A percentile compares a stretch with the other conserved stretches of the same genome.
Conservation (phyloP, 1,140 invertebrate genomes). For the Pseudomyrmex gracilis region DNA sequence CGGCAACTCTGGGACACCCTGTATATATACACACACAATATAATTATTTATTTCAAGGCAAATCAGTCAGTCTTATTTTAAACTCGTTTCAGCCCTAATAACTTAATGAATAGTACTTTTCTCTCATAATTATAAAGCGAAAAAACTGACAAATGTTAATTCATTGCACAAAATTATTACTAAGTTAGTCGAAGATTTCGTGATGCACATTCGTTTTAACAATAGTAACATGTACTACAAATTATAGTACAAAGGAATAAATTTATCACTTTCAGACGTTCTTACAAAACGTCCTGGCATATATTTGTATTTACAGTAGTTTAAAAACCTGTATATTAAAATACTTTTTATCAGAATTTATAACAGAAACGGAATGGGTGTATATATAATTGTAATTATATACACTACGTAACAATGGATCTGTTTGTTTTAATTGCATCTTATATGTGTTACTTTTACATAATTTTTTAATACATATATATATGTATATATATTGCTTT, state of each 20-base stretch:
- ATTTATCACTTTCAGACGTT: background rate
- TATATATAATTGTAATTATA: slow-evolving; percentile 13
- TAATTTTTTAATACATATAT: no score
- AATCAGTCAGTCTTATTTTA: slow-evolving; percentile 80
- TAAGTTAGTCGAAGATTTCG: slow-evolving; percentile 37
- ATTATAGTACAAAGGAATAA: slow-evolving; percentile 16
- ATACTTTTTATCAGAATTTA: slow-evolving; percentile 56
- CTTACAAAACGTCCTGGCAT: slow-evolving; percentile 5
- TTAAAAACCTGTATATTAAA: slow-evolving; percentile 52
- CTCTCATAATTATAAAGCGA: slow-evolving; percentile 12
- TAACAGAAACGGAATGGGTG: slow-evolving; percentile 28
- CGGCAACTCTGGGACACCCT: no score
- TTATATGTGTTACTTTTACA: background rate
- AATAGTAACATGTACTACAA: background rate
- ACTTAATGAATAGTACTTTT: slow-evolving; percentile 32
- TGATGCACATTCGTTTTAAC: slow-evolving; percentile 25
- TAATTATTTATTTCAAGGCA: slow-evolving; percentile 73
- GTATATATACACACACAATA: slow-evolving; percentile 14
- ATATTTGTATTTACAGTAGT: slow-evolving; percentile 39
- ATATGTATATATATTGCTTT: background rate
- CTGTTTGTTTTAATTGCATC: slow-evolving; percentile 15
- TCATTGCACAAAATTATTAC: slow-evolving; percentile 20
- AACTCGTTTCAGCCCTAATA: slow-evolving; percentile 49
- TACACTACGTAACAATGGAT: slow-evolving; percentile 34
- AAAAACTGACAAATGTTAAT: slow-evolving; percentile 33